Conservation (phyloP, 2,797 vertebrate species). For the Phalloptychus januarius region DNA sequence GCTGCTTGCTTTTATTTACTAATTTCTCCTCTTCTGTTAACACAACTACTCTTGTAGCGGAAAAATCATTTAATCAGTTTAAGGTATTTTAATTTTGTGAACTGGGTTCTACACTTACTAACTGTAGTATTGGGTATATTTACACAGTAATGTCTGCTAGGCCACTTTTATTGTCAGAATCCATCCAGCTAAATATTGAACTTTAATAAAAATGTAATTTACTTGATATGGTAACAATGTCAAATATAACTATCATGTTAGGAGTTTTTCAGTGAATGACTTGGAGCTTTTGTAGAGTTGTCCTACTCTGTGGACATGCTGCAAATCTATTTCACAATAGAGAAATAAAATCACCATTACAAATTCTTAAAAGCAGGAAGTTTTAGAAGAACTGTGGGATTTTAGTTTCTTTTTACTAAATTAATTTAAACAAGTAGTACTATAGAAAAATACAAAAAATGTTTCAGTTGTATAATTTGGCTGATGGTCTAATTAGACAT, state of each 20-base stretch:
- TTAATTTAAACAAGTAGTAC: neutral
- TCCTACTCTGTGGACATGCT: neutral
- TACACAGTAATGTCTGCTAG: neutral
- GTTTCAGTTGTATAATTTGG: neutral
- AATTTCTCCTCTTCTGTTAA: neutral
- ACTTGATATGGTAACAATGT: neutral
- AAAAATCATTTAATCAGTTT: neutral
- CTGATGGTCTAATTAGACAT: neutral
- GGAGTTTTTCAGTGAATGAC: neutral
- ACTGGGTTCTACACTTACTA: neutral
- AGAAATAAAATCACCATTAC: neutral
- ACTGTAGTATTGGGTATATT: neutral
- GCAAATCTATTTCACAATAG: neutral
- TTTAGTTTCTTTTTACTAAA: neutral
- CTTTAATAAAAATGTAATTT: neutral
- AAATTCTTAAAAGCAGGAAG: neutral
- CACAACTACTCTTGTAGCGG: neutral
- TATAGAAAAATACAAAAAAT: neutral
- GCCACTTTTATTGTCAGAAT: neutral
- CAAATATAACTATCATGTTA: neutral
- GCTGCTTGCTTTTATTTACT: neutral
- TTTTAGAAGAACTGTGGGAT: neutral
- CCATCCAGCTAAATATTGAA: no score
- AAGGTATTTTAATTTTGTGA: neutral
- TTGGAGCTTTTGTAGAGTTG: neutral